These are phyloP conservation scores for Acrobasis suavella DNA, from an alignment of 2,888 invertebrate genomes.

Conservation along the genomic window DNA sequence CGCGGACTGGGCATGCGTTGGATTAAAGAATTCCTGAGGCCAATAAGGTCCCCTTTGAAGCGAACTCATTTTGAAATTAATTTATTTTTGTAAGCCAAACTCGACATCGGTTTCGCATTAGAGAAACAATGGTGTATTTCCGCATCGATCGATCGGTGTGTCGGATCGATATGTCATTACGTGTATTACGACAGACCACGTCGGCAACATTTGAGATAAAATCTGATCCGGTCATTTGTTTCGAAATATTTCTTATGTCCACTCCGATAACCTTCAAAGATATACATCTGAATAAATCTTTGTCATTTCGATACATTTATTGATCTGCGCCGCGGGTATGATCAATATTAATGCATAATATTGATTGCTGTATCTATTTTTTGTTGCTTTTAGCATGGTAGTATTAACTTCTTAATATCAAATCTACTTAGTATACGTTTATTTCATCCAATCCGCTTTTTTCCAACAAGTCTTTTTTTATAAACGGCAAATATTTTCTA, in stretches of 20 bases:
- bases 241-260: constrained; percentile 16
- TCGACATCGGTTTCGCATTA: constrained; percentile 61
- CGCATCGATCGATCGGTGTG: constrained; percentile 23
- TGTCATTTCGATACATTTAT: constrained; percentile 11
- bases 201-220: constrained; percentile 24
- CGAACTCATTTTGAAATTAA: constrained; percentile 65
- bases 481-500: too few species aligned
- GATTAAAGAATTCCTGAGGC: constrained; percentile 75
- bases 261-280: constrained; percentile 3
- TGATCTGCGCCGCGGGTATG: neutral
- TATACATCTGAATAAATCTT: constrained; percentile 15
- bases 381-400: too few species aligned
- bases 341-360: neutral
- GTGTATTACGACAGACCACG: constrained; percentile 14
- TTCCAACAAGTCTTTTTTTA: too few species aligned
- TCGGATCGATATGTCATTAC: constrained; percentile 19
- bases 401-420: too few species aligned
- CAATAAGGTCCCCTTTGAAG: constrained; percentile 63
- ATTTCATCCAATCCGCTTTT: too few species aligned
- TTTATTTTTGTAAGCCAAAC: constrained; percentile 56
- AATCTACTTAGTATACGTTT: too few species aligned
- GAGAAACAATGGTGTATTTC: constrained; percentile 47
- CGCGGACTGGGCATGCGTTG: constrained; percentile 72
- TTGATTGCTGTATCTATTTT: too few species aligned
- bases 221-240: constrained; percentile 23